Conservation (phyloP, 2,797 vertebrate species). For the Pteropus rufus region DNA sequence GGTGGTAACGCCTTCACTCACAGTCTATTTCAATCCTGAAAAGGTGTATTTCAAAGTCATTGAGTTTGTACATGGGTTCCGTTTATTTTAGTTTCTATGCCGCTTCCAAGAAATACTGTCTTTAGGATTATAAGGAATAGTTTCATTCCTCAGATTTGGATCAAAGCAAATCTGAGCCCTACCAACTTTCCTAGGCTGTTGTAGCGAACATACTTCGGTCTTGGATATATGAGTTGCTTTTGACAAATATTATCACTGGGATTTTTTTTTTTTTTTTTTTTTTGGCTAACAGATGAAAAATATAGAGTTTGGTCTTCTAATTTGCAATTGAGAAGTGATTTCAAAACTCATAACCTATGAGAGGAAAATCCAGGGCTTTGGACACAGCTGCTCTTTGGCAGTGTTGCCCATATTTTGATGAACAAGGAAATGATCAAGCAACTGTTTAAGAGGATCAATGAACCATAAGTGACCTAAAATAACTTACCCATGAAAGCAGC, state of each 20-base stretch:
- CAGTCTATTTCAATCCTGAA: not conserved
- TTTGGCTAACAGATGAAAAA: not conserved
- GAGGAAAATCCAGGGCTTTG: slow-evolving; percentile 7
- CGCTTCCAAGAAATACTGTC: not conserved
- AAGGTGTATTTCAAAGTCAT: not conserved
- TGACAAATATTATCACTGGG: not conserved
- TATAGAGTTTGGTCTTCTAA: not conserved
- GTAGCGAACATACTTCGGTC: not conserved
- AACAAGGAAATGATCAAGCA: slow-evolving; percentile 51
- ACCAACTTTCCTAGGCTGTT: not conserved
- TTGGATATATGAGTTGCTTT: not conserved
- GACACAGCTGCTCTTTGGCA: not conserved
- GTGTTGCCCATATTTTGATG: not conserved
- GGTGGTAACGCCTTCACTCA: slow-evolving; percentile 61
- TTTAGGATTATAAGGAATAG: not conserved
- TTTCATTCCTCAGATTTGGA: slow-evolving; percentile 15
- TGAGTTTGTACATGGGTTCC: not conserved
- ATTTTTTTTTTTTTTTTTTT: not conserved
- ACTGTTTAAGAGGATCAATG: slow-evolving; percentile 63
- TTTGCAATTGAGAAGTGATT: not conserved
- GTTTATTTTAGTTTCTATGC: slow-evolving; percentile 1
- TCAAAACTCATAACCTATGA: not conserved
- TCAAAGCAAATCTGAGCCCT: not conserved
- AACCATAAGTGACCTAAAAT: slow-evolving; percentile 38
- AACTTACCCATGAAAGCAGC: slow-evolving; percentile 47